Evolutionary conservation across 2,888 invertebrate genomes (phyloP), one percentile per base, ranked within the genome.

Genomic region (Apeira syringaria): DNA sequence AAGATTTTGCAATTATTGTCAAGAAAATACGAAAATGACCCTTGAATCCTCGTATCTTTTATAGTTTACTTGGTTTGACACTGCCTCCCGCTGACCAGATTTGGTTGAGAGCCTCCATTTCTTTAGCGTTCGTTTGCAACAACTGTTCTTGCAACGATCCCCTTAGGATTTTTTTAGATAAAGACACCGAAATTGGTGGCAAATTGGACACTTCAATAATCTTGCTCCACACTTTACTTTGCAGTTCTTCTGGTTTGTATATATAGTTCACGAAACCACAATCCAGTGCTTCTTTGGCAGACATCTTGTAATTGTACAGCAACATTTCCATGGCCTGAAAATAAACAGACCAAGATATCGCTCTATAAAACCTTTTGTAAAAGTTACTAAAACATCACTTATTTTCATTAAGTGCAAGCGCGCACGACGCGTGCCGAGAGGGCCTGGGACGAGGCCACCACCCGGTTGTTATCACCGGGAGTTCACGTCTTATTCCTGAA

Each of bases 261-360:
- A 98, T 87, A 67, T 94, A 92, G 6, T 96, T 94, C 0, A 98
- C 93, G 39, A 99, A 93, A 13, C 96, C 95, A 65, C 91, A 92
- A 26, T 93, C 85, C 32, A 92, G 86, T 0, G 98, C 99, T 83
- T 98, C 97, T 37, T 88, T 64, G 0, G 97, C 96, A 13, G 92
- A 91, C 70, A 99, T 87, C 81, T 94, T 96, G 59, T 95, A 91
- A 62, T 94, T 95, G 53, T 97, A 93, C 39, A 92, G 64, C 39
- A 94, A 69, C 86, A 94, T 86, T 68, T 94, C 92, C 2, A 83
- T 72, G 10, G 93, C 92, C 90, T 92, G 65, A 37, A 81, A 74
- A 38, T 7, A 20, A 20, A 7, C 7, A 3, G 20, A 20, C 12
- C 37, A 48, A 15, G 4, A 15, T 15, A 15, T n/a, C n/a, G n/a